A percentile compares a stretch with the other conserved stretches of the same genome.
phyloP scores from a whole-genome alignment of 2,797 vertebrate species.

The Antrozous pallidus region DNA sequence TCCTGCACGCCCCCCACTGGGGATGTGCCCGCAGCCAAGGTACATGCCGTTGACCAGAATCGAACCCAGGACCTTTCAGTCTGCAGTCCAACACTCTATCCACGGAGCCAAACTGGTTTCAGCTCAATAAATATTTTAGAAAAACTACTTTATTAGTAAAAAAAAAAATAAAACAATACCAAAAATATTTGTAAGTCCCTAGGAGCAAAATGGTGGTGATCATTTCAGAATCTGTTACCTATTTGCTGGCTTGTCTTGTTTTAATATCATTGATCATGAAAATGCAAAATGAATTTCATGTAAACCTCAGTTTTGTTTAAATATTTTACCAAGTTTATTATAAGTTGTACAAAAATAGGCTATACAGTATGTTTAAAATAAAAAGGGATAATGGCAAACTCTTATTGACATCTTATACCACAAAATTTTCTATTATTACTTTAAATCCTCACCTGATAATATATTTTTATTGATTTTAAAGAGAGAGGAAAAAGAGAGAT shows the following conservation, averaged over 20 bases:
- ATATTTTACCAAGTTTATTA: constrained; percentile 45
- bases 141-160: constrained; percentile 64
- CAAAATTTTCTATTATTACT: not conserved
- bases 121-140: constrained; percentile 59
- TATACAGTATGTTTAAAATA: not conserved
- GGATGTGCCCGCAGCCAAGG: no score
- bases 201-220: not conserved
- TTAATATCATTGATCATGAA: constrained; percentile 82
- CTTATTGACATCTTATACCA: not conserved
- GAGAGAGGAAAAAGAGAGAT: not conserved
- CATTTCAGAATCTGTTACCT: constrained; percentile 79
- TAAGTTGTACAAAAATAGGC: not conserved
- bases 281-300: constrained; percentile 81
- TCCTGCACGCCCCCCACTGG: no score
- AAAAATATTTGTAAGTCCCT: not conserved
- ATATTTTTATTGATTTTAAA: not conserved
- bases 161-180: constrained; percentile 21
- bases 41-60: no score
- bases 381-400: not conserved
- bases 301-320: constrained; percentile 71
- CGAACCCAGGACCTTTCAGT: no score
- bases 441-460: not conserved
- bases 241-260: constrained; percentile 74
- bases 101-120: no score
- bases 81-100: no score